Percentiles rank a stretch among this genome's conserved stretches.
Conservation (phyloP, 2,888 invertebrate genomes). For the Ectropis crepuscularia region DNA sequence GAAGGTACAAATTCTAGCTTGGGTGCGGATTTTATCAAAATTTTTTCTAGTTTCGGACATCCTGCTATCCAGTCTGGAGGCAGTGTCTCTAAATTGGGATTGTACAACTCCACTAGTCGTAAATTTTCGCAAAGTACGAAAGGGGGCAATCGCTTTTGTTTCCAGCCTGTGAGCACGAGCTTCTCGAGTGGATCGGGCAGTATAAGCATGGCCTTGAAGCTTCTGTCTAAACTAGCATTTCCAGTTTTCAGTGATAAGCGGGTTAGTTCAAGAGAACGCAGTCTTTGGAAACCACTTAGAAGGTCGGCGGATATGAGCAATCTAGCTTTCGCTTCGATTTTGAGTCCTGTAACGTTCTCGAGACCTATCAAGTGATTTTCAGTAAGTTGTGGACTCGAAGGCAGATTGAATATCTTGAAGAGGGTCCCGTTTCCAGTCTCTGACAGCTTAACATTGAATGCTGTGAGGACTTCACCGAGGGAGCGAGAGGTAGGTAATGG, state of each 20-base stretch:
- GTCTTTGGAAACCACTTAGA: background rate
- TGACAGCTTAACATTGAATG: too few species aligned
- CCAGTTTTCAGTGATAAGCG: background rate
- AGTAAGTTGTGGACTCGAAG: too few species aligned
- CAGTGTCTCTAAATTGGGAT: background rate
- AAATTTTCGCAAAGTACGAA: background rate
- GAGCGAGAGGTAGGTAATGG: too few species aligned
- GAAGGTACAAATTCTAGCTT: background rate
- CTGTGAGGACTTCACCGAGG: too few species aligned
- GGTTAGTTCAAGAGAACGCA: background rate
- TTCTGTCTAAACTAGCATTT: too few species aligned
- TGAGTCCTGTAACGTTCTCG: too few species aligned
- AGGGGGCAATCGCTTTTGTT: background rate
- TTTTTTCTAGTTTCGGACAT: background rate
- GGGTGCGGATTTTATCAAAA: background rate
- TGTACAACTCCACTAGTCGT: slow-evolving; percentile 1
- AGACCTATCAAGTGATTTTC: too few species aligned
- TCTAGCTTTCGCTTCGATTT: too few species aligned
- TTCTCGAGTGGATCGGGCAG: slow-evolving; percentile 1
- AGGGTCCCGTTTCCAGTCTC: too few species aligned
- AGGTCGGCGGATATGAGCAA: too few species aligned
- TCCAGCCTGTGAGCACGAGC: background rate
- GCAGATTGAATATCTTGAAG: too few species aligned
- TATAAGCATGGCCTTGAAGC: background rate
- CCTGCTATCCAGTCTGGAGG: slow-evolving; percentile 3